These are phyloP conservation scores for Drosophila conformis DNA, from an alignment of 2,888 invertebrate genomes.

Conservation along the genomic window DNA sequence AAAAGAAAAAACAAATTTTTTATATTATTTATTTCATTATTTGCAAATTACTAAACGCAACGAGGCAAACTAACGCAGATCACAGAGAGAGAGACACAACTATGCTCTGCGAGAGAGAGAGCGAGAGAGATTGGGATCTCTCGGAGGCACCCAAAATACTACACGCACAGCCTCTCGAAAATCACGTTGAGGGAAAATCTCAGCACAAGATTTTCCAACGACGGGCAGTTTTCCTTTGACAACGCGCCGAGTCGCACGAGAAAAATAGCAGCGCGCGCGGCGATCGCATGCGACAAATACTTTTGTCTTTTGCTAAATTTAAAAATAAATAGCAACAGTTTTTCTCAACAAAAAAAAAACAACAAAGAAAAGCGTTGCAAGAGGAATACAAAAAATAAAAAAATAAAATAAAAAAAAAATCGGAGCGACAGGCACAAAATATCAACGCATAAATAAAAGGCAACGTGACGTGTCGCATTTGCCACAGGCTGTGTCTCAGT, in stretches of 20 bases:
- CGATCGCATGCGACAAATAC: conserved; percentile 60
- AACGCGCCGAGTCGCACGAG: conserved; percentile 81
- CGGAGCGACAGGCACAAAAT: conserved; percentile 45
- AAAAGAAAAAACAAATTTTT: not conserved
- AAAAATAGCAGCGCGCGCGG: conserved; percentile 18
- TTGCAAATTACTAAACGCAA: conserved; percentile 68
- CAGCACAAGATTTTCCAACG: conserved; percentile 64
- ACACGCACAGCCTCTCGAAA: conserved; percentile 35
- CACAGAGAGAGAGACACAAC: not conserved
- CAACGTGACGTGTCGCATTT: conserved; percentile 64
- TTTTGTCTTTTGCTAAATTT: conserved; percentile 80
- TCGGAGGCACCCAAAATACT: conserved; percentile 39
- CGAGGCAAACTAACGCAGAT: conserved; percentile 20
- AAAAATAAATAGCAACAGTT: conserved; percentile 69
- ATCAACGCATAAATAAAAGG: conserved; percentile 74
- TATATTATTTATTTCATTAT: conserved; percentile 60
- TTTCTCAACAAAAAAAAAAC: conserved; percentile 36
- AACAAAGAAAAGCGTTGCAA: conserved; percentile 33
- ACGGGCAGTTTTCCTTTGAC: conserved; percentile 82
- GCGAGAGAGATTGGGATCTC: conserved; percentile 28
- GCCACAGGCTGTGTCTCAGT: conserved; percentile 3
- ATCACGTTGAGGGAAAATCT: conserved; percentile 55
- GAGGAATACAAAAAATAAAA: conserved; percentile 21
- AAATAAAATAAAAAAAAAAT: conserved; percentile 1
- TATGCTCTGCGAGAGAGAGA: not conserved